Conservation (phyloP, 2,113 vertebrate species). For the Microcebus griseorufus region DNA sequence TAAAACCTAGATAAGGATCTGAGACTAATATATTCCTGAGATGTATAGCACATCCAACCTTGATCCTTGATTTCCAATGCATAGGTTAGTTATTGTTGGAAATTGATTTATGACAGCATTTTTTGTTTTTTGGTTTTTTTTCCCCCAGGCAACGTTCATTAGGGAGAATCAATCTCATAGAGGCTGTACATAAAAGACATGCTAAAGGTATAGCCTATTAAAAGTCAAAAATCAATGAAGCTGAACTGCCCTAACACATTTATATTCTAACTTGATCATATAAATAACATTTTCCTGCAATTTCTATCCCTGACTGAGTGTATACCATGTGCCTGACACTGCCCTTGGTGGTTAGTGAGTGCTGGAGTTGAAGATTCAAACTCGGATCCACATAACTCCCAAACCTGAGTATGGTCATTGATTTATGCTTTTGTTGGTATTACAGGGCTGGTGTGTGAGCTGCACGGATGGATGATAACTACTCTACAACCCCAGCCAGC, state of each 20-base stretch:
- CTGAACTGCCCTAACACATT: background rate
- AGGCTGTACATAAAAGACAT: background rate
- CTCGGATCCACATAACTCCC: background rate
- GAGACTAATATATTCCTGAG: background rate
- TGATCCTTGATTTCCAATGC: background rate
- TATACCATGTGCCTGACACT: background rate
- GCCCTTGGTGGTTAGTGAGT: background rate
- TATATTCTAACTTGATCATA: background rate
- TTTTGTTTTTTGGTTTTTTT: background rate
- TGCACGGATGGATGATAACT: too few relatives aligned
- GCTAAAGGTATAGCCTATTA: background rate
- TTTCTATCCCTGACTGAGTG: background rate
- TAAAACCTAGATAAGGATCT: background rate
- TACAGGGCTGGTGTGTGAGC: background rate
- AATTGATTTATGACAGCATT: background rate
- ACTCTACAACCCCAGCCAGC: background rate
- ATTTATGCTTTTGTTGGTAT: background rate
- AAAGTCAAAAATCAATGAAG: background rate
- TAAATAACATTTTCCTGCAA: background rate
- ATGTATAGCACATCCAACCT: background rate
- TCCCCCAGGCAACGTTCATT: background rate
- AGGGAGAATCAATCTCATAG: background rate
- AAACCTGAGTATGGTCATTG: too few relatives aligned
- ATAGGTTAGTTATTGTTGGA: background rate
- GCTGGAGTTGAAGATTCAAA: background rate